These are phyloP conservation scores for Plusia festucae DNA, from an alignment of 2,888 invertebrate genomes.

Conservation along the genomic window DNA sequence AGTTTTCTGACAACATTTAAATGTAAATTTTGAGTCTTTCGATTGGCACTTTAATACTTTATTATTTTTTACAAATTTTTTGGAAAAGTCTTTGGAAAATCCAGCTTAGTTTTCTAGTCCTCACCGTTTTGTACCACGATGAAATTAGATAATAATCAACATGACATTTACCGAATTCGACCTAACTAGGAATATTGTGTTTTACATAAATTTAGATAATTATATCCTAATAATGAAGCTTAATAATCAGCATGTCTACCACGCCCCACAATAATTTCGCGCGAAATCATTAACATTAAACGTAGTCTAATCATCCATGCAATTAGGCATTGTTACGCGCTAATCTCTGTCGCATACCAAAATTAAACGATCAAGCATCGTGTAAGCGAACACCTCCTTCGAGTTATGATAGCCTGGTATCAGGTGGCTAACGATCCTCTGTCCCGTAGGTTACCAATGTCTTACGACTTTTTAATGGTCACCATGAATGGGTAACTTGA, in stretches of 20 bases:
- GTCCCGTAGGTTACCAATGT: constrained; percentile 81
- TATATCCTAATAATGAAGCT: neutral
- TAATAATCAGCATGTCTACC: neutral
- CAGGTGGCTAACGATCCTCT: constrained; percentile 86
- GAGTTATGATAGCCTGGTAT: constrained; percentile 83
- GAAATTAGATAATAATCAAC: no score
- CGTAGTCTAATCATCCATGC: constrained; percentile 54
- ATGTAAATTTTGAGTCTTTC: no score
- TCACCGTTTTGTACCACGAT: no score
- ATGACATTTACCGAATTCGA: no score
- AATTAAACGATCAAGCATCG: constrained; percentile 68
- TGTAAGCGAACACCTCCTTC: constrained; percentile 60
- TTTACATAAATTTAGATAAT: neutral
- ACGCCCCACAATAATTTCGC: constrained; percentile 21
- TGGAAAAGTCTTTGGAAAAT: no score
- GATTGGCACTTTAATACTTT: no score
- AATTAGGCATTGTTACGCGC: constrained; percentile 60
- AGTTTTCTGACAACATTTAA: no score
- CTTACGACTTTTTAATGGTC: constrained; percentile 87
- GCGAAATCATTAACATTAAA: constrained; percentile 38
- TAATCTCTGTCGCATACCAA: constrained; percentile 69
- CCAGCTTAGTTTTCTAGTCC: no score
- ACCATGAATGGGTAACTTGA: constrained; percentile 87
- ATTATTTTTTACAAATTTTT: no score
- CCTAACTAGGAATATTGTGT: no score